Base-by-base conservation (phyloP, 2,888 invertebrate species). In the Enchytraeus crypticus region DNA sequence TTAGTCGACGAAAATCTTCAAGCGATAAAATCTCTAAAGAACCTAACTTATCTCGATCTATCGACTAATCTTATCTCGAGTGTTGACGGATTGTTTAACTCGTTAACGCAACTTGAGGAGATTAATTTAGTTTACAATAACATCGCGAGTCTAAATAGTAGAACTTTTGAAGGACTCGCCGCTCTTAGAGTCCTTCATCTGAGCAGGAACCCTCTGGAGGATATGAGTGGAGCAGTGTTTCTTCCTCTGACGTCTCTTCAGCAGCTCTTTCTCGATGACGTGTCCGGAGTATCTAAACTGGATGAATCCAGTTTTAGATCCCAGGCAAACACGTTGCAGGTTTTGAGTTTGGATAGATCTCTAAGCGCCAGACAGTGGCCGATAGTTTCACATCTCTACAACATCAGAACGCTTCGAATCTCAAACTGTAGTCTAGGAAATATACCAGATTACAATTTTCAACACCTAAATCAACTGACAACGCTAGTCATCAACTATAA, bases 361-460 rank as follows among this genome's bases (percentile, higher is more conserved):
- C 1, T 27, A n/a, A 11, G 0, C 8, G 8, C 27, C 27, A 53
- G 0, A 29, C 55, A 38, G 23, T 54, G 55, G 55, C 27, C 55
- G 11, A 34, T 34, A 11, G 27, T 54, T 3, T 23, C 33, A 21
- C n/a, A 38, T 2, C 43, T 54, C 3, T 11, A 21, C 14, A 38
- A 38, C 27, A n/a, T 54, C 18, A 27, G 38, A 8, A 26, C 32
- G 23, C 55, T 54, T n/a, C 27, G 27, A 18, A 5, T 54, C 5
- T 33, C 55, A 0, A 26, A 5, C 2, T 54, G 55, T n/a, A 14
- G 38, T 27, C 55, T 54, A 18, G 21, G n/a, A 2, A 27, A 54
- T 38, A 54, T 54, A 23, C 55, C 55, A 27, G 55, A 54, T 54
- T 54, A 26, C 11, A 38, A 32, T 8, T 54, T 54, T 26, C 55